Percentiles rank a stretch among this genome's conserved stretches.
phyloP scores from a whole-genome alignment of 2,113 vertebrate genomes.

The Zapornia atra region DNA sequence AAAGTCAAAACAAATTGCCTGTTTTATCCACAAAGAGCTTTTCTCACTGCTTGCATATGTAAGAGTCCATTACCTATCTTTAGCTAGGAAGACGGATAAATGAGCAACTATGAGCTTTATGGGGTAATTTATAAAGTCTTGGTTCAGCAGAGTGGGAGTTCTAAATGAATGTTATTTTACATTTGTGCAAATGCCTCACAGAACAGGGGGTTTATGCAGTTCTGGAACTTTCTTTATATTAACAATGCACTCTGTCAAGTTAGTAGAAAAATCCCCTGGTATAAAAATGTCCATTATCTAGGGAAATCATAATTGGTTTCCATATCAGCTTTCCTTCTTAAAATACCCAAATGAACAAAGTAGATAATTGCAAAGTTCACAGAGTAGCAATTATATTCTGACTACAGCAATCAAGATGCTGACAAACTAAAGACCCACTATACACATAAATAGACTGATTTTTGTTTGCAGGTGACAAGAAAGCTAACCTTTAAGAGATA shows the following conservation, averaged over 20 bases:
- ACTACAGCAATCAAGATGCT: not conserved
- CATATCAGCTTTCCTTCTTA: conserved; percentile 11
- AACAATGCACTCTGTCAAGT: not conserved
- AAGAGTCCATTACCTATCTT: not conserved
- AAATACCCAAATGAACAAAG: conserved; percentile 39
- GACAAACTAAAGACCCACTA: not conserved
- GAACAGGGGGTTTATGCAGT: not conserved
- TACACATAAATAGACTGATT: not conserved
- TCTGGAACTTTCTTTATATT: not conserved
- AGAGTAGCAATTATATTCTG: not conserved
- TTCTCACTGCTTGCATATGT: not conserved
- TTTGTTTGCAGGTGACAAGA: not conserved
- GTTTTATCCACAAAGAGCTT: not conserved
- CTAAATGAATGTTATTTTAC: not conserved
- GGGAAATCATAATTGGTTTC: conserved; percentile 24
- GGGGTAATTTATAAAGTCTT: conserved; percentile 5
- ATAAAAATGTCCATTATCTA: conserved; percentile 2
- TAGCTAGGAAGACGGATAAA: conserved; percentile 10
- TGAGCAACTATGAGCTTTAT: not conserved
- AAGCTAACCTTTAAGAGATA: not conserved
- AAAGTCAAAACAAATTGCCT: not conserved
- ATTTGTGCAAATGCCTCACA: not conserved
- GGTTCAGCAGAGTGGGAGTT: not conserved
- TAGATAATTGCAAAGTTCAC: conserved; percentile 34
- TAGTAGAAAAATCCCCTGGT: not conserved